Percentiles rank a stretch among this genome's conserved stretches.
phyloP scores from a whole-genome alignment of 1,140 invertebrate species.

The Sycobia sp. region DNA sequence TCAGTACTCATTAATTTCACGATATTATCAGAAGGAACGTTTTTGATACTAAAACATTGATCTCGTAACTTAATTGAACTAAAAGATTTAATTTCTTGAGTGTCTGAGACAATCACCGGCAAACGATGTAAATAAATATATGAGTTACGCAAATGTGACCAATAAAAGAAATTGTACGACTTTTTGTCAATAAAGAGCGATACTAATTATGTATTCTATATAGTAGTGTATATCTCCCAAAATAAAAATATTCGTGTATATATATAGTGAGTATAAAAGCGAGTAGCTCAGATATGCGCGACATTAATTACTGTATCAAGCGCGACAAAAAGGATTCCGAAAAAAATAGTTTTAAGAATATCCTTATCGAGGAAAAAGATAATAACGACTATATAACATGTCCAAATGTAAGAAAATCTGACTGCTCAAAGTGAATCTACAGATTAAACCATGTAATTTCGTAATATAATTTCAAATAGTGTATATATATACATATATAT shows the following conservation, averaged over 20 bases:
- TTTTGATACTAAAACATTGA: slow-evolving; percentile 4
- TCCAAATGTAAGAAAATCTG: neutral
- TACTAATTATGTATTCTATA: slow-evolving; percentile 16
- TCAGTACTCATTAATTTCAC: no score
- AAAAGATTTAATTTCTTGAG: neutral
- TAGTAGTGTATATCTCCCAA: slow-evolving; percentile 19
- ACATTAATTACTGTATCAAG: neutral
- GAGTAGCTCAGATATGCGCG: slow-evolving; percentile 5
- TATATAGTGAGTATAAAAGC: slow-evolving; percentile 13
- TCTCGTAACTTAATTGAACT: slow-evolving; percentile 15
- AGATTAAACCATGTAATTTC: no score
- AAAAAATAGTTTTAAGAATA: neutral
- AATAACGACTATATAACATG: neutral
- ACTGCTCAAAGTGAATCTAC: no score
- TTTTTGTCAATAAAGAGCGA: neutral
- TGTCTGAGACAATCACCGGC: slow-evolving; percentile 32
- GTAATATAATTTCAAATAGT: no score
- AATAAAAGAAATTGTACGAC: slow-evolving; percentile 2
- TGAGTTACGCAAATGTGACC: neutral
- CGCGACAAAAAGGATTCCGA: neutral
- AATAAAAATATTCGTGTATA: no score
- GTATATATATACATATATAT: no score
- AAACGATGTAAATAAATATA: slow-evolving; percentile 25
- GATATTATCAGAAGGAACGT: no score
- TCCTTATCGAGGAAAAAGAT: neutral